These are phyloP conservation scores for Empis livida DNA, from an alignment of 2,888 invertebrate species.

Conservation along the genomic window DNA sequence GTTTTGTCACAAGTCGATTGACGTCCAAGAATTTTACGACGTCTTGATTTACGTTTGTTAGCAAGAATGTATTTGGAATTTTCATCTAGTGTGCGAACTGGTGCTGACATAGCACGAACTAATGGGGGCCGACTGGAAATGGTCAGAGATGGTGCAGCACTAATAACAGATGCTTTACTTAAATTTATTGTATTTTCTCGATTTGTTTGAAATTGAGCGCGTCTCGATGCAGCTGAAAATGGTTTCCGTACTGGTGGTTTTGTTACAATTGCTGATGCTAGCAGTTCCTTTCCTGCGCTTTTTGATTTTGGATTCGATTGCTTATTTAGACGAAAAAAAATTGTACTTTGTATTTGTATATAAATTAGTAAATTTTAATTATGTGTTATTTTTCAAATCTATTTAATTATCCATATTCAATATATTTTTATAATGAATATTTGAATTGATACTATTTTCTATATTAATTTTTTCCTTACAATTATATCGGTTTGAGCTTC, in stretches of 20 bases:
- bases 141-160: constrained; percentile 21
- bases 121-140: constrained; percentile 29
- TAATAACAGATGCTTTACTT: constrained; percentile 8
- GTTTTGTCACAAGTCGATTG: constrained; percentile 15
- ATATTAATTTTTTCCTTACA: constrained; percentile 2
- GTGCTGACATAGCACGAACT: constrained; percentile 37
- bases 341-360: no score
- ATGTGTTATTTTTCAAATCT: no score
- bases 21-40: constrained; percentile 22
- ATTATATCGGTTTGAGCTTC: constrained; percentile 20
- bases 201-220: constrained; percentile 18
- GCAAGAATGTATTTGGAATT: constrained; percentile 20
- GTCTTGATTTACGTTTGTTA: constrained; percentile 25
- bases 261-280: neutral
- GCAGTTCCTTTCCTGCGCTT: neutral
- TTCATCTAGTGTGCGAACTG: constrained; percentile 29
- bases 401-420: no score
- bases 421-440: no score
- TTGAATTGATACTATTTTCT: no score
- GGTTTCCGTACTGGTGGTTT: neutral
- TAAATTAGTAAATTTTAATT: no score
- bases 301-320: no score
- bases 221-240: constrained; percentile 14
- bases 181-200: constrained; percentile 7
- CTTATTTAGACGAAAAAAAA: no score